Conservation (phyloP, 2,113 vertebrate species). For the Nothoprocta perdicaria region DNA sequence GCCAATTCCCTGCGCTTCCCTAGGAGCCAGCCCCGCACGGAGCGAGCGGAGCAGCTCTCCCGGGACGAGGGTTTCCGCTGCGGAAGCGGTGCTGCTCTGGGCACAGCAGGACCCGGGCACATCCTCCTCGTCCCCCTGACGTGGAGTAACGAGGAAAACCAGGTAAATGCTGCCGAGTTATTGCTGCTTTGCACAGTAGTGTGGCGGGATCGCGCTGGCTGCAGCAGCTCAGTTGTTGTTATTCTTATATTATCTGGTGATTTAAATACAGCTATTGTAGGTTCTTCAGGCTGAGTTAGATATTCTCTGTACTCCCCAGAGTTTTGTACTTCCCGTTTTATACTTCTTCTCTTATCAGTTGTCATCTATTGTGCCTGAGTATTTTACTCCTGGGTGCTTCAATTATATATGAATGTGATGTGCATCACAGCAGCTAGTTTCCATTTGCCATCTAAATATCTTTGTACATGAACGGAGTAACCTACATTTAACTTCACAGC, state of each 20-base stretch:
- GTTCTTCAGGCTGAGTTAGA: slow-evolving; percentile 69
- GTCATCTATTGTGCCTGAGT: slow-evolving; percentile 75
- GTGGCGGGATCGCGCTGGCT: background rate
- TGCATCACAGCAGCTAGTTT: slow-evolving; percentile 67
- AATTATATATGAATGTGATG: slow-evolving; percentile 80
- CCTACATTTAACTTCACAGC: slow-evolving; percentile 71
- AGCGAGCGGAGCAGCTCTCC: background rate
- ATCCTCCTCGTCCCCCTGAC: background rate
- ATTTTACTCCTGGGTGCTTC: slow-evolving; percentile 78
- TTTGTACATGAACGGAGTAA: slow-evolving; percentile 66
- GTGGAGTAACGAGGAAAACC: background rate
- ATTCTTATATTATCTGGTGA: slow-evolving; percentile 72
- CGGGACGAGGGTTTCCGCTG: background rate
- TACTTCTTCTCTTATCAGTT: slow-evolving; percentile 73
- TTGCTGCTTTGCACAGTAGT: background rate
- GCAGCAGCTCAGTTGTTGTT: slow-evolving; percentile 48
- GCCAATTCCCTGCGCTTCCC: background rate
- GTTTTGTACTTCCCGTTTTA: slow-evolving; percentile 73
- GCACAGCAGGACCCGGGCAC: background rate
- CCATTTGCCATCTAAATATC: slow-evolving; percentile 75
- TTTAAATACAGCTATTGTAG: slow-evolving; percentile 73
- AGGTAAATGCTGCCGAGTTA: background rate
- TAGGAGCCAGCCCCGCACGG: background rate
- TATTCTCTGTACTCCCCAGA: slow-evolving; percentile 61
- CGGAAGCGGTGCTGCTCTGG: background rate